Percentiles rank a stretch among this genome's conserved stretches.
Conservation (phyloP, 2,113 vertebrate genomes). For the Chrysemys picta region DNA sequence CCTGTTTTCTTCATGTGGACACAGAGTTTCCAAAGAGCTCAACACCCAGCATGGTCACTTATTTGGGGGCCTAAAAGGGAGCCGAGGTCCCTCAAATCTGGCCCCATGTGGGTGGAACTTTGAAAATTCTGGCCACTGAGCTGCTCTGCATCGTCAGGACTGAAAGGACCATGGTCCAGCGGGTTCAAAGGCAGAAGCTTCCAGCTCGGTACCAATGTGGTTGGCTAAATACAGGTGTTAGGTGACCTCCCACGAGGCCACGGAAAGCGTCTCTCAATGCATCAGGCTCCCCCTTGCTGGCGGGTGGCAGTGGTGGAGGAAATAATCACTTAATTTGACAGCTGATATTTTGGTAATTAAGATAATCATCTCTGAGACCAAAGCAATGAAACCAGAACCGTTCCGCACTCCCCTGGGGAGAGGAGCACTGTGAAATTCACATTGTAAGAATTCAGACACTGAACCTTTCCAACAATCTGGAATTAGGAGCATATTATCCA, state of each 20-base stretch:
- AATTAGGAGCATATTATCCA: not conserved
- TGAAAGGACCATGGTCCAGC: not conserved
- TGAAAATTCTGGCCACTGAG: not conserved
- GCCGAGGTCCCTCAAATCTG: not conserved
- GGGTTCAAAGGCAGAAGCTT: not conserved
- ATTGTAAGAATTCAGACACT: fast-evolving
- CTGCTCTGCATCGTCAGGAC: not conserved
- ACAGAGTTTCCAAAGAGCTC: not conserved
- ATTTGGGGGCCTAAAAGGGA: not conserved
- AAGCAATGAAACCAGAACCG: not conserved
- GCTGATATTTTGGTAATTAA: not conserved
- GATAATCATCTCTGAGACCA: not conserved
- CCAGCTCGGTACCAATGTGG: not conserved
- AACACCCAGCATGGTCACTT: too few relatives aligned
- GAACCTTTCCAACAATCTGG: not conserved
- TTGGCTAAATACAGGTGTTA: not conserved
- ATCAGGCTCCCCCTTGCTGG: not conserved
- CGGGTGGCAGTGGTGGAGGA: not conserved
- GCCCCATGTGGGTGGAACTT: not conserved
- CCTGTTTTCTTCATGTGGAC: not conserved
- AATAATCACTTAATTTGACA: not conserved
- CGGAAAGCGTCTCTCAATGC: not conserved
- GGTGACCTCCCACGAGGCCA: not conserved
- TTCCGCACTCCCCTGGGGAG: fast-evolving
- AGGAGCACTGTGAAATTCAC: fast-evolving